A percentile compares a stretch with the other conserved stretches of the same genome.
Evolutionary conservation across 2,888 invertebrate genomes (phyloP).

Genomic region (Aporophyla lueneburgensis): DNA sequence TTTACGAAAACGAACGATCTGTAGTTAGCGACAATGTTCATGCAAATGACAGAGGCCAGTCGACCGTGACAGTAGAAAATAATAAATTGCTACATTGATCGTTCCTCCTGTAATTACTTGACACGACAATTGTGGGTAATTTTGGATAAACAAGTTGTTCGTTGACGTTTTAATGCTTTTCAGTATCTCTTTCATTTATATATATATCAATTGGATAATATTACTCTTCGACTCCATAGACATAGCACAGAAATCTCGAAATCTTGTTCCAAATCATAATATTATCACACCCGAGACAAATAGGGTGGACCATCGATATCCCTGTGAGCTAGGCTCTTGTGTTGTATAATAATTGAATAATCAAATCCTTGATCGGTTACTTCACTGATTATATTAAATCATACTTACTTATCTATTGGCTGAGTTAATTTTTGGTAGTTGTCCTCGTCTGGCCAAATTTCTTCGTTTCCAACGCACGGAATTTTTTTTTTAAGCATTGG

Average conservation of each 20-base stretch:
- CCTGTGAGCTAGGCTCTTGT: too few relatives aligned
- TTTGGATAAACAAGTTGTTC: conserved; percentile 25
- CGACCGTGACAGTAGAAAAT: conserved; percentile 62
- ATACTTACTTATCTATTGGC: conserved; percentile 4
- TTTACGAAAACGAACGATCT: conserved; percentile 49
- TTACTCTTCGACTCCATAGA: neutral
- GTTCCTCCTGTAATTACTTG: conserved; percentile 38
- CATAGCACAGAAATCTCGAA: neutral
- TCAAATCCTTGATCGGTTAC: conserved; percentile 18
- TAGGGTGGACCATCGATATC: too few relatives aligned
- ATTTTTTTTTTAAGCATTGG: conserved; percentile 17
- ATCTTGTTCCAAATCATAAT: neutral
- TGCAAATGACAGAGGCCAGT: conserved; percentile 54
- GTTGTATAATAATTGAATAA: conserved; percentile 13
- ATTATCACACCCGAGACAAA: neutral
- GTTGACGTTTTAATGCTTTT: conserved; percentile 11
- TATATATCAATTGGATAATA: neutral
- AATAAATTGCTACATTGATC: conserved; percentile 52
- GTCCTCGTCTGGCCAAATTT: neutral
- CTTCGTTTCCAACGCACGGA: neutral
- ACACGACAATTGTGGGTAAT: conserved; percentile 27
- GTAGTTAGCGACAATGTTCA: conserved; percentile 45
- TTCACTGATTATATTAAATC: conserved; percentile 8
- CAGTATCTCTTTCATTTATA: neutral
- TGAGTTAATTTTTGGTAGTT: neutral